phyloP scores from a whole-genome alignment of 2,113 vertebrate genomes.

The Pteronura brasiliensis region DNA sequence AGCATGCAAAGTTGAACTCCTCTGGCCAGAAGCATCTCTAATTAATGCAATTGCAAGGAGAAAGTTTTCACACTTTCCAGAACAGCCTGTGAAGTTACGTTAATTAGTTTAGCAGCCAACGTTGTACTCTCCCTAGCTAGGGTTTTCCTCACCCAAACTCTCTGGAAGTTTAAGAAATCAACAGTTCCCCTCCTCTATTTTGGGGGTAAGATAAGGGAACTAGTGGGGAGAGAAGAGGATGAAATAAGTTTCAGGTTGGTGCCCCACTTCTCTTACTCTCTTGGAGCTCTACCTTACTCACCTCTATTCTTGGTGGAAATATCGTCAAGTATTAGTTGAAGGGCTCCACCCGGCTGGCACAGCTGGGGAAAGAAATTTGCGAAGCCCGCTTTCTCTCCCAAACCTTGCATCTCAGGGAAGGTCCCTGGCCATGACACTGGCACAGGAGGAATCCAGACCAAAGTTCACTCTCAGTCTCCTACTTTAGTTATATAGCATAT shows the following conservation, averaged over 20 bases:
- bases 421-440: background rate
- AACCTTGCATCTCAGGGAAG: background rate
- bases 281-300: background rate
- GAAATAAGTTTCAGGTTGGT: slow-evolving; percentile 68
- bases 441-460: background rate
- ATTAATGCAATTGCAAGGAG: slow-evolving; percentile 79
- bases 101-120: slow-evolving; percentile 81
- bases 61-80: slow-evolving; percentile 82
- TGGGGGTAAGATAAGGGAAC: background rate
- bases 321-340: background rate
- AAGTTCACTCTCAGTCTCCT: background rate
- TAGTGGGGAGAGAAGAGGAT: slow-evolving; percentile 21
- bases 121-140: slow-evolving; percentile 59
- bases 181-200: background rate
- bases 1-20: slow-evolving; percentile 75
- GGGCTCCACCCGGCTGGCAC: background rate
- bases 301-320: background rate
- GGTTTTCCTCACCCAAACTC: rapidly evolving
- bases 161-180: slow-evolving; percentile 74
- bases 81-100: slow-evolving; percentile 80
- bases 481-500: background rate
- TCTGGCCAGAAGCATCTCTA: slow-evolving; percentile 78
- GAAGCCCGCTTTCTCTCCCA: background rate
- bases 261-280: background rate
- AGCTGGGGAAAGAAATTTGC: background rate